A percentile compares a stretch with the other conserved stretches of the same genome.
phyloP scores from a whole-genome alignment of 2,113 vertebrate genomes.

The Catharus fuscescens region DNA sequence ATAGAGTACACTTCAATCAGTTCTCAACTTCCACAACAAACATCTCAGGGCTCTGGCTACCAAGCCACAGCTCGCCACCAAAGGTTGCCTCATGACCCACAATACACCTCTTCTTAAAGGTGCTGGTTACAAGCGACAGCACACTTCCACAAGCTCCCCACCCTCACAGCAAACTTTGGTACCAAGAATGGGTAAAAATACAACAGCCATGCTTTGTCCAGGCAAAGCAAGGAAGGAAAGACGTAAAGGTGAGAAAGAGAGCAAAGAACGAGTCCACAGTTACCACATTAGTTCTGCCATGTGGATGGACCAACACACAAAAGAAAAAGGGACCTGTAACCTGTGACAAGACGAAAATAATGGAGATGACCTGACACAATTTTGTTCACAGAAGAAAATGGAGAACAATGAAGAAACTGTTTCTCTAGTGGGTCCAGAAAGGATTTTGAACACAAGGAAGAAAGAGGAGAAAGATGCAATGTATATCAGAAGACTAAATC shows the following conservation, averaged over 20 bases:
- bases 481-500: neutral
- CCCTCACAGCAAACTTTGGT: neutral
- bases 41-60: neutral
- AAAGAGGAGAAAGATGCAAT: neutral
- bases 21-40: neutral
- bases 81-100: neutral
- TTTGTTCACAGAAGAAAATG: neutral
- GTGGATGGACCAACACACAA: neutral
- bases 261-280: neutral
- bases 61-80: neutral
- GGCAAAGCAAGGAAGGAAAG: neutral
- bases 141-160: too few relatives aligned
- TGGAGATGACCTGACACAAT: neutral
- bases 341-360: neutral
- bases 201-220: neutral
- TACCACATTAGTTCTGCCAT: neutral
- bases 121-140: neutral
- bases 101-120: neutral
- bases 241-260: neutral
- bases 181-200: neutral
- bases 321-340: neutral
- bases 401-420: neutral
- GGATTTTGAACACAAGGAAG: neutral
- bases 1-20: rapidly evolving
- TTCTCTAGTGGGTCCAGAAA: neutral